These are phyloP conservation scores for Saccostrea glomerata DNA, from an alignment of 1,140 invertebrate genomes.

Conservation along the genomic window DNA sequence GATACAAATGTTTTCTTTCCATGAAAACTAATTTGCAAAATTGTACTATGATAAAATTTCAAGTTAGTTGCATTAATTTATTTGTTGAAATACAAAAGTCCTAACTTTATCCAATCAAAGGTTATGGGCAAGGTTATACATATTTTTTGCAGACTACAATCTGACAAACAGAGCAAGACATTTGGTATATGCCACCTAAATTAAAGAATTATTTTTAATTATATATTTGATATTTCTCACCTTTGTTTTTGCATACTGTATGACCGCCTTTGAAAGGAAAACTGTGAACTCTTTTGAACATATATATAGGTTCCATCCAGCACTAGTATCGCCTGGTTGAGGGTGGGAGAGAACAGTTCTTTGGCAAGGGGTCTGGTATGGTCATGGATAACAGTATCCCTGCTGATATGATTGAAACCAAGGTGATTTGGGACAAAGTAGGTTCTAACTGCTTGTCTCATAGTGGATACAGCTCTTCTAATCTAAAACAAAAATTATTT, in stretches of 20 bases:
- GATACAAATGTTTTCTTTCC: too few species aligned
- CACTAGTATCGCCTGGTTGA: constrained; percentile 17
- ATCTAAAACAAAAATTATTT: neutral
- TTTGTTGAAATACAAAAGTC: too few species aligned
- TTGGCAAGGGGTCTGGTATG: constrained; percentile 22
- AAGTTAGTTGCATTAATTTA: too few species aligned
- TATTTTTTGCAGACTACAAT: too few species aligned
- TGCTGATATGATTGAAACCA: constrained; percentile 19
- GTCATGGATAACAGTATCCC: neutral
- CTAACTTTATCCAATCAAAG: too few species aligned
- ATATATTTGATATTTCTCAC: neutral
- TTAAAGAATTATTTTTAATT: too few species aligned
- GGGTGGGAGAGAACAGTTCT: neutral
- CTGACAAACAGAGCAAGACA: too few species aligned
- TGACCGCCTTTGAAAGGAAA: constrained; percentile 30
- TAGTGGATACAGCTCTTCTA: neutral
- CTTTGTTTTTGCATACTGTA: constrained; percentile 28
- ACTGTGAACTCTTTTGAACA: neutral
- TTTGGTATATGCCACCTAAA: too few species aligned
- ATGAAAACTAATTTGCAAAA: too few species aligned
- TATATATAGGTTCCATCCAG: constrained; percentile 43
- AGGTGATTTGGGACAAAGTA: constrained; percentile 23
- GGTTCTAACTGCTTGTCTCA: neutral
- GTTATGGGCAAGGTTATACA: too few species aligned
- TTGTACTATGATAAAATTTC: too few species aligned